These are phyloP conservation scores for Eumacrocentrus americanus DNA, from an alignment of 2,888 invertebrate genomes.

Conservation along the genomic window DNA sequence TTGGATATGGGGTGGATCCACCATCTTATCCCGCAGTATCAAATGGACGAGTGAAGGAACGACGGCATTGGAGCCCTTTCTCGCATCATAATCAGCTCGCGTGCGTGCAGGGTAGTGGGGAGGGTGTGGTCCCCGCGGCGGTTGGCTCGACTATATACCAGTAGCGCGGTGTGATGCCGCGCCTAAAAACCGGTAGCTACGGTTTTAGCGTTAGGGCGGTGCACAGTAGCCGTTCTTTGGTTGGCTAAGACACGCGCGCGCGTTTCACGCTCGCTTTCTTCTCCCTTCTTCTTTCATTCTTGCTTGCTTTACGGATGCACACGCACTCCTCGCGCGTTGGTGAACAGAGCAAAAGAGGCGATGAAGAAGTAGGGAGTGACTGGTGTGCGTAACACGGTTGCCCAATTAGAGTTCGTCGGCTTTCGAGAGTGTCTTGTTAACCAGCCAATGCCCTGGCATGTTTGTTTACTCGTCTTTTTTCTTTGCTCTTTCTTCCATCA, in stretches of 20 bases:
- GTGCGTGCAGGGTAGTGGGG: conserved; percentile 25
- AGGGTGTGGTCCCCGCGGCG: conserved; percentile 32
- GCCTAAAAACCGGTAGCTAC: conserved; percentile 54
- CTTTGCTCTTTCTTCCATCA: too few species aligned
- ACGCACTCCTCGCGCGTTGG: too few species aligned
- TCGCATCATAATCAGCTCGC: conserved; percentile 38
- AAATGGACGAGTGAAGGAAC: conserved; percentile 15
- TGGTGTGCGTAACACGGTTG: conserved; percentile 55
- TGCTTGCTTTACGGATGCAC: too few species aligned
- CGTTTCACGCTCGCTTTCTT: conserved; percentile 25
- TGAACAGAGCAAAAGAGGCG: too few species aligned
- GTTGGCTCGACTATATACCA: conserved; percentile 26
- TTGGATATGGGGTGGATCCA: conserved; percentile 30
- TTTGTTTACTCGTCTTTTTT: too few species aligned
- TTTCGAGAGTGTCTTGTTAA: background rate
- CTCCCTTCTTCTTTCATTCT: conserved; percentile 37
- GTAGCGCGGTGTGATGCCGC: conserved; percentile 31
- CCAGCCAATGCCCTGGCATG: background rate
- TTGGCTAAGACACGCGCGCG: conserved; percentile 51
- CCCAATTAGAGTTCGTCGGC: conserved; percentile 48
- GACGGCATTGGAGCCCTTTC: conserved; percentile 32
- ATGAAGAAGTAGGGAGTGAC: too few species aligned
- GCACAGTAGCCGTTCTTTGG: conserved; percentile 59
- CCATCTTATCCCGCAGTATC: conserved; percentile 28
- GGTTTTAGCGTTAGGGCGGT: conserved; percentile 58